phyloP scores from a whole-genome alignment of 1,140 invertebrate genomes.

The Rhagoletis zephyria region DNA sequence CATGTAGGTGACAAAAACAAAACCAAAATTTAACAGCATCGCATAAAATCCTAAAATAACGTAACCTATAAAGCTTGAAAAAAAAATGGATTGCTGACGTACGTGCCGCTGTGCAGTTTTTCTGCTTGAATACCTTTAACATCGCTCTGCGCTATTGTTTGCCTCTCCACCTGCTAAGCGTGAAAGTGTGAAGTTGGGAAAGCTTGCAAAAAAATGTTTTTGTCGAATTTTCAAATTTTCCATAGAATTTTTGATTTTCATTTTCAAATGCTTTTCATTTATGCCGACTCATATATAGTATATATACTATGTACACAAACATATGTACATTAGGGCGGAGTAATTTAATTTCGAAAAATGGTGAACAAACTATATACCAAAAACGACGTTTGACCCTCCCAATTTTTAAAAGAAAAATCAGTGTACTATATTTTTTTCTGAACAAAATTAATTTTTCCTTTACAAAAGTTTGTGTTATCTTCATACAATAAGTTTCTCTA shows the following conservation, averaged over 20 bases:
- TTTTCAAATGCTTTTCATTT: not conserved
- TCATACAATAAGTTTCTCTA: too few relatives aligned
- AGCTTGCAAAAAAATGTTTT: constrained; percentile 8
- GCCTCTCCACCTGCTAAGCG: not conserved
- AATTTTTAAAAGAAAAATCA: too few relatives aligned
- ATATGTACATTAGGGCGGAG: too few relatives aligned
- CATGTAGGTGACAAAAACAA: not conserved
- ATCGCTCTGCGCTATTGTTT: too few relatives aligned
- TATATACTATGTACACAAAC: too few relatives aligned
- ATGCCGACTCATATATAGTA: too few relatives aligned
- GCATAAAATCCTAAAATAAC: constrained; percentile 9
- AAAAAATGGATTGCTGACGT: not conserved
- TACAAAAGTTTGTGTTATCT: too few relatives aligned
- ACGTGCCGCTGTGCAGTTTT: not conserved
- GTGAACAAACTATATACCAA: too few relatives aligned
- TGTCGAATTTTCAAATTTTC: not conserved
- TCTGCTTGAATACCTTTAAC: not conserved
- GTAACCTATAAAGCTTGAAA: not conserved
- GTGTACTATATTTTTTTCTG: too few relatives aligned
- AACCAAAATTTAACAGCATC: not conserved
- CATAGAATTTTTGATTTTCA: not conserved
- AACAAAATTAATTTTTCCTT: too few relatives aligned
- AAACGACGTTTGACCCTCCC: too few relatives aligned
- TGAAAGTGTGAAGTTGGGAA: not conserved
- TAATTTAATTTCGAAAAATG: too few relatives aligned